Conservation (phyloP, 1,140 invertebrate genomes). For the Cotesia typhae region DNA sequence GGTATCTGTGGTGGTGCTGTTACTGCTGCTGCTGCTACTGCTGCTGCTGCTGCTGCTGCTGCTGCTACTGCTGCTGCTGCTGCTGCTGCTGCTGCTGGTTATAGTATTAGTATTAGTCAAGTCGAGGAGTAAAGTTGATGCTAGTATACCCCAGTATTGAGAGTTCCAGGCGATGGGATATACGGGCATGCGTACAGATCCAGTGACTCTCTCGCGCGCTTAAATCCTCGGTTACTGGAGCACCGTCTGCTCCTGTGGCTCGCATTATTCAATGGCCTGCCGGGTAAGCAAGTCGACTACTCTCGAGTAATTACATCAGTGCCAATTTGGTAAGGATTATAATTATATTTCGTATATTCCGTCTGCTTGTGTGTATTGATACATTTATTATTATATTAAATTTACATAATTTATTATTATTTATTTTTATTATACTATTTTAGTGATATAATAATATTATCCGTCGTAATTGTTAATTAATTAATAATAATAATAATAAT, state of each 20-base stretch:
- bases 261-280: slow-evolving; percentile 33
- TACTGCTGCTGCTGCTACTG: no score
- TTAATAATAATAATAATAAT: no score
- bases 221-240: slow-evolving; percentile 32
- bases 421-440: neutral
- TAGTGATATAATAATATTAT: no score
- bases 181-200: slow-evolving; percentile 29
- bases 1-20: neutral
- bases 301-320: slow-evolving; percentile 11
- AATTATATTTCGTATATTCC: no score
- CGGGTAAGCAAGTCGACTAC: slow-evolving; percentile 20
- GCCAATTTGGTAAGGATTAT: slow-evolving; percentile 16
- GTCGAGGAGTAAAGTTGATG: neutral
- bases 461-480: no score
- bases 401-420: neutral
- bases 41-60: no score
- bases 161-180: slow-evolving; percentile 11
- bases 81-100: no score
- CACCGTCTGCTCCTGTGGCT: slow-evolving; percentile 17
- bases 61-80: no score
- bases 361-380: neutral
- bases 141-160: neutral
- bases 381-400: neutral
- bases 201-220: slow-evolving; percentile 24
- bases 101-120: neutral